A percentile compares a stretch with the other conserved stretches of the same genome.
phyloP scores from a whole-genome alignment of 1,140 invertebrate genomes.

The Schlechtendalia chinensis region DNA sequence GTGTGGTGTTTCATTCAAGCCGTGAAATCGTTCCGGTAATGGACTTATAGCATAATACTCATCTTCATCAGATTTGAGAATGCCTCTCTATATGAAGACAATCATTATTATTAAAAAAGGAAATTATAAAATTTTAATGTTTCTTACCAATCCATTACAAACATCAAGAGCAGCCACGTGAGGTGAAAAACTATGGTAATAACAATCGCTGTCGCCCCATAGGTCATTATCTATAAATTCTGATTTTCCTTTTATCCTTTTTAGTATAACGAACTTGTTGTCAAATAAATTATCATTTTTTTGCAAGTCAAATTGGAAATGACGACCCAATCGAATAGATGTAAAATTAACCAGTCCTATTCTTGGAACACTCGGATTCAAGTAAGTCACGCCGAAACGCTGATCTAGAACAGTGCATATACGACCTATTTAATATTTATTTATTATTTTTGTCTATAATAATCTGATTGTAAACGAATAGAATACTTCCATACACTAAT shows the following conservation, averaged over 20 bases:
- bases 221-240: slow-evolving; percentile 18
- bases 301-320: slow-evolving; percentile 49
- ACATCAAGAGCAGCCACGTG: slow-evolving; percentile 52
- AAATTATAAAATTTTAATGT: neutral
- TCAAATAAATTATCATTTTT: slow-evolving; percentile 50
- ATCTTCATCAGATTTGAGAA: slow-evolving; percentile 53
- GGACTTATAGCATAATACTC: slow-evolving; percentile 55
- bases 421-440: no score
- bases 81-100: slow-evolving; percentile 53
- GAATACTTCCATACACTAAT: slow-evolving; percentile 1
- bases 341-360: slow-evolving; percentile 37
- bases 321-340: slow-evolving; percentile 3
- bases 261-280: slow-evolving; percentile 51
- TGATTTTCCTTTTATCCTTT: slow-evolving; percentile 32
- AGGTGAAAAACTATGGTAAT: slow-evolving; percentile 51
- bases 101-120: slow-evolving; percentile 7
- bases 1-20: slow-evolving; percentile 12
- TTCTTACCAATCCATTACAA: slow-evolving; percentile 54
- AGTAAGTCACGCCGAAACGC: slow-evolving; percentile 32
- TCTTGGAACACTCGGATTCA: slow-evolving; percentile 6
- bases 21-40: slow-evolving; percentile 52
- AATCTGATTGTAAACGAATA: neutral
- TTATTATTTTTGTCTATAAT: no score
- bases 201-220: slow-evolving; percentile 50
- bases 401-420: neutral